Conservation (phyloP, 2,113 vertebrate species). For the Syrrhaptes paradoxus region DNA sequence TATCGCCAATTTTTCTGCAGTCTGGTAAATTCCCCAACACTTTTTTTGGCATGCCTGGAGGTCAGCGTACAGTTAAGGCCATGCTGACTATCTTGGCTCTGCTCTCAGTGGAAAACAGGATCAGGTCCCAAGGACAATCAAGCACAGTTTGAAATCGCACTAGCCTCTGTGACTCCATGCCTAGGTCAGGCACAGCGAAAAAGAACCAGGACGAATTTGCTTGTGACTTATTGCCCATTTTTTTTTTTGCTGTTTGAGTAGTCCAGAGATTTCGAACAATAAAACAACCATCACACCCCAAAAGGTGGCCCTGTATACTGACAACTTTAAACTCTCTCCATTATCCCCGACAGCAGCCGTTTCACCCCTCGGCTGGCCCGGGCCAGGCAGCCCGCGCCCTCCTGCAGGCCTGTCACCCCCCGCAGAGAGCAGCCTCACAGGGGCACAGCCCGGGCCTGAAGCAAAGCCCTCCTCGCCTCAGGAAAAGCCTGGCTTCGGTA, state of each 20-base stretch:
- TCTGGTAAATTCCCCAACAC: neutral
- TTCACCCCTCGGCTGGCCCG: no score
- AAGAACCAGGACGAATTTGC: neutral
- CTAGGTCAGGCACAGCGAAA: no score
- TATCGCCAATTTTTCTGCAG: neutral
- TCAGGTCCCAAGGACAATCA: fast-evolving
- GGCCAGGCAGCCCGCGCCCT: neutral
- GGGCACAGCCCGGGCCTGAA: no score
- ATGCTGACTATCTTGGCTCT: neutral
- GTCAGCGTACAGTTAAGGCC: neutral
- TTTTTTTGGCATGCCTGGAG: neutral
- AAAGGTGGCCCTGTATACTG: fast-evolving
- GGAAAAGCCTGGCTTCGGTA: neutral
- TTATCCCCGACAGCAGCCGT: neutral
- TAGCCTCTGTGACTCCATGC: fast-evolving
- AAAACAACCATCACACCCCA: neutral
- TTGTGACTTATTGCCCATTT: no score
- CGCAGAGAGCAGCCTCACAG: no score
- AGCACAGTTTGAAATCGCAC: fast-evolving
- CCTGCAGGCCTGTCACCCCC: no score
- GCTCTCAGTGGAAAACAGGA: neutral
- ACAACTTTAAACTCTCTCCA: fast-evolving
- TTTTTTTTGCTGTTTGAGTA: neutral
- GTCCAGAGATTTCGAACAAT: no score
- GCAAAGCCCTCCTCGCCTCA: neutral